Evolutionary conservation across 2,888 invertebrate genomes (phyloP).

Genomic region (Tryphoninae sp.): DNA sequence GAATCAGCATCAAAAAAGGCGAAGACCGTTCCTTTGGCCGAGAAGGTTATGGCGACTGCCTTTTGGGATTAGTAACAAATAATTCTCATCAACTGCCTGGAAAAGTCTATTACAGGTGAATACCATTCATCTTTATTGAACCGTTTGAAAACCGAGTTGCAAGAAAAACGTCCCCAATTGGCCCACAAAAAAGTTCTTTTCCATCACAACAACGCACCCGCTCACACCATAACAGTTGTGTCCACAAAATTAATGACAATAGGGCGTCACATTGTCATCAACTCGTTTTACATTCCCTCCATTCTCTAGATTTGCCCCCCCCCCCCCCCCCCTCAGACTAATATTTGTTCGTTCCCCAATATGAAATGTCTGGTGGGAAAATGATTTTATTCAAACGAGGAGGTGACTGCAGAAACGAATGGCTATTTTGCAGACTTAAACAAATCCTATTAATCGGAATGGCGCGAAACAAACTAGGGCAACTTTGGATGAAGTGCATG

Average conservation of each 20-base stretch:
- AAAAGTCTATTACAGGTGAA: constrained; percentile 69
- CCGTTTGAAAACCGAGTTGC: constrained; percentile 64
- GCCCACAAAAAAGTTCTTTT: constrained; percentile 63
- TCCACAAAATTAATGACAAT: constrained; percentile 49
- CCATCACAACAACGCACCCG: constrained; percentile 66
- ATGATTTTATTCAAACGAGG: constrained; percentile 61
- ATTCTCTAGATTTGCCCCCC: constrained; percentile 69
- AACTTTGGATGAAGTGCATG: constrained; percentile 58
- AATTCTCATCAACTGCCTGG: constrained; percentile 71
- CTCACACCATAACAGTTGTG: constrained; percentile 37
- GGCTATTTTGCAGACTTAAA: constrained; percentile 55
- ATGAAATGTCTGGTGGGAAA: constrained; percentile 55
- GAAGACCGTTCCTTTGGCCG: constrained; percentile 42
- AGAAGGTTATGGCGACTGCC: constrained; percentile 68
- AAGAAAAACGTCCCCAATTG: constrained; percentile 61
- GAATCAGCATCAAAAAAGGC: constrained; percentile 51
- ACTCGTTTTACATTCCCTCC: constrained; percentile 62
- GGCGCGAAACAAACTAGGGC: constrained; percentile 62
- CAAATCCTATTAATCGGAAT: constrained; percentile 62
- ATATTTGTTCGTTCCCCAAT: constrained; percentile 59
- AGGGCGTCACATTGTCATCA: no score
- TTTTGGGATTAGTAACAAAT: constrained; percentile 73
- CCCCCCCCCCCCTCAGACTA: constrained; percentile 69
- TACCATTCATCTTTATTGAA: constrained; percentile 66
- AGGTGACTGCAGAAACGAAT: constrained; percentile 38